These are phyloP conservation scores for Zoanthus gigantus DNA, from an alignment of 92 coral and sea anemone species.

Conservation along the genomic window DNA sequence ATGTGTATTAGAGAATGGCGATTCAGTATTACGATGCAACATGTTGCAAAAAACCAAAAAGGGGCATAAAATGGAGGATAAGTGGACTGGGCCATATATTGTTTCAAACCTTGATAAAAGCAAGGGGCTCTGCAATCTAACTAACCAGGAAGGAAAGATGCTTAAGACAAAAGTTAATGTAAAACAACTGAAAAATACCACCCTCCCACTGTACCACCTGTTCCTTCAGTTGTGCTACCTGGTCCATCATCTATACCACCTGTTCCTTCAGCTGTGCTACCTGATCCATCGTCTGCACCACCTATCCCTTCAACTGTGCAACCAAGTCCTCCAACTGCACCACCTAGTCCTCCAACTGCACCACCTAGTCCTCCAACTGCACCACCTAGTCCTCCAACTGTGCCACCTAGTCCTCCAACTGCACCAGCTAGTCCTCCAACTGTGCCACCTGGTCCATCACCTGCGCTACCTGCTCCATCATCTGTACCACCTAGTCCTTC, in stretches of 20 bases:
- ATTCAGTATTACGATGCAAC: constrained; percentile 36
- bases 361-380: background rate
- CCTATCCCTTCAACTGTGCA: background rate
- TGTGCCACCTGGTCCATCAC: background rate
- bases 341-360: background rate
- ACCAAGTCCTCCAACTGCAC: background rate
- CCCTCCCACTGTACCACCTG: constrained; percentile 17
- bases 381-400: background rate
- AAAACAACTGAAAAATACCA: constrained; percentile 38
- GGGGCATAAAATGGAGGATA: constrained; percentile 46
- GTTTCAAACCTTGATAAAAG: constrained; percentile 18
- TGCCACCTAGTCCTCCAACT: background rate
- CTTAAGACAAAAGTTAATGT: constrained; percentile 32
- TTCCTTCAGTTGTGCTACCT: too few relatives aligned
- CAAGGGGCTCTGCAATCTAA: constrained; percentile 40
- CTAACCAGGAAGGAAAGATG: constrained; percentile 3
- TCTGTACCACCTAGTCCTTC: background rate
- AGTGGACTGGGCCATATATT: constrained; percentile 46
- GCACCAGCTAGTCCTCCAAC: background rate
- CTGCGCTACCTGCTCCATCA: background rate
- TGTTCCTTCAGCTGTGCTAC: background rate
- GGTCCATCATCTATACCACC: background rate
- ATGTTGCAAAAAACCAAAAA: constrained; percentile 47
- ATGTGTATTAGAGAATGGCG: constrained; percentile 4
- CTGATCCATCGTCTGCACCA: background rate